phyloP scores from a whole-genome alignment of 2,797 vertebrate species.

The Dallia pectoralis region DNA sequence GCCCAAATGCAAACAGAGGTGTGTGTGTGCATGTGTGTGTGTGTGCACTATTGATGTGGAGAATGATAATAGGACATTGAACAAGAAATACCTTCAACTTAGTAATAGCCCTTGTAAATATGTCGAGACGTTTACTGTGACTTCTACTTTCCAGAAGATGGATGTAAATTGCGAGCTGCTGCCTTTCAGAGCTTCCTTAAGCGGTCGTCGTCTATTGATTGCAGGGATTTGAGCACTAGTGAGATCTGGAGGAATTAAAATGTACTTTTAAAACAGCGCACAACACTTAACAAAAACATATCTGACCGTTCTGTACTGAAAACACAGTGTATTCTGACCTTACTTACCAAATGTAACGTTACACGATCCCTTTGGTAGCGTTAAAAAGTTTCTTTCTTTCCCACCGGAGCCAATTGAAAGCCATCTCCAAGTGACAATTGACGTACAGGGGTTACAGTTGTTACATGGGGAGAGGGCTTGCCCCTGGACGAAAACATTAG shows the following conservation, averaged over 20 bases:
- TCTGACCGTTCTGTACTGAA: too few species aligned
- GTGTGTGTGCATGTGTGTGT: constrained; percentile 22
- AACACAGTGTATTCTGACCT: too few species aligned
- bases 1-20: constrained; percentile 26
- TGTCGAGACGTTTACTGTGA: constrained; percentile 18
- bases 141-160: constrained; percentile 14
- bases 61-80: constrained; percentile 36
- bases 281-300: too few species aligned
- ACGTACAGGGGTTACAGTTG: constrained; percentile 42
- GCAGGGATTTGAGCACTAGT: constrained; percentile 42
- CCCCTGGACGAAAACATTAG: constrained; percentile 6
- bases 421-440: constrained; percentile 30
- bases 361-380: background rate
- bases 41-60: constrained; percentile 10
- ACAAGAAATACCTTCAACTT: constrained; percentile 28
- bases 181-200: constrained; percentile 53
- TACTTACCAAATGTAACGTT: too few species aligned
- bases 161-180: constrained; percentile 23
- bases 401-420: constrained; percentile 25
- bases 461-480: constrained; percentile 35
- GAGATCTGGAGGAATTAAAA: constrained; percentile 48
- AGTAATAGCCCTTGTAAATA: constrained; percentile 38
- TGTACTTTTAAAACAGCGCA: constrained; percentile 45
- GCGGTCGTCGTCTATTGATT: constrained; percentile 50
- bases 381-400: constrained; percentile 3